Evolutionary conservation across 2,797 vertebrate species (phyloP).

Genomic region (Champsocephalus esox): DNA sequence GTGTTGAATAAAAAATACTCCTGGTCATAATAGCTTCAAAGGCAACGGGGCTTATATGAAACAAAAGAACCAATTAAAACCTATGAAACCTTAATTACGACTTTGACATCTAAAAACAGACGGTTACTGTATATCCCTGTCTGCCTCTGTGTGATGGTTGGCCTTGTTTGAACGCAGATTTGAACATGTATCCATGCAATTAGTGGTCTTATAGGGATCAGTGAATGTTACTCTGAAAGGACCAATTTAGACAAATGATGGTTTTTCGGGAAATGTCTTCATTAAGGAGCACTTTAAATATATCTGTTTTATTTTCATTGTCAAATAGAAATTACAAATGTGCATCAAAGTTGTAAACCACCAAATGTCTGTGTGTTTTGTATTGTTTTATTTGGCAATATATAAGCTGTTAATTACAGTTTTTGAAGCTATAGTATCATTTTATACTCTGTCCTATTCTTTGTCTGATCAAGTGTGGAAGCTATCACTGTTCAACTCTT

Average conservation of each 20-base stretch:
- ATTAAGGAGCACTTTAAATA: constrained; percentile 21
- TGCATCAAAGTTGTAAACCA: no score
- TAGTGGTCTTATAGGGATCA: constrained; percentile 62
- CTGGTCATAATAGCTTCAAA: constrained; percentile 79
- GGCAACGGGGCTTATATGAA: constrained; percentile 68
- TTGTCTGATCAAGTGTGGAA: neutral
- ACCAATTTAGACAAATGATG: constrained; percentile 43
- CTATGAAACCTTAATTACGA: constrained; percentile 79
- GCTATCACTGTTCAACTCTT: neutral
- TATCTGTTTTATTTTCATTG: neutral
- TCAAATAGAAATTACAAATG: neutral
- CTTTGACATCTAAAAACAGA: constrained; percentile 71
- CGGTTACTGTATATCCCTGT: constrained; percentile 43
- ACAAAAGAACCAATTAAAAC: constrained; percentile 84
- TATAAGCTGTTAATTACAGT: neutral
- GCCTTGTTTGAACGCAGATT: constrained; percentile 68
- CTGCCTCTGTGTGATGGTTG: constrained; percentile 67
- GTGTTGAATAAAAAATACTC: constrained; percentile 36
- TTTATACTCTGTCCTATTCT: constrained; percentile 4
- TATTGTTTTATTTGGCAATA: constrained; percentile 1
- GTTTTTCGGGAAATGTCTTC: constrained; percentile 32
- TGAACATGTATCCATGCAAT: constrained; percentile 65
- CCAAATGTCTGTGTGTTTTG: no score
- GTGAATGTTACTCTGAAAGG: constrained; percentile 25
- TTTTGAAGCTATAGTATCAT: neutral